Evolutionary conservation across 37 sponge, comb jelly and placozoan genomes (phyloP), one percentile per base, ranked within the genome.

Genomic region (Dysidea cf. avara): DNA sequence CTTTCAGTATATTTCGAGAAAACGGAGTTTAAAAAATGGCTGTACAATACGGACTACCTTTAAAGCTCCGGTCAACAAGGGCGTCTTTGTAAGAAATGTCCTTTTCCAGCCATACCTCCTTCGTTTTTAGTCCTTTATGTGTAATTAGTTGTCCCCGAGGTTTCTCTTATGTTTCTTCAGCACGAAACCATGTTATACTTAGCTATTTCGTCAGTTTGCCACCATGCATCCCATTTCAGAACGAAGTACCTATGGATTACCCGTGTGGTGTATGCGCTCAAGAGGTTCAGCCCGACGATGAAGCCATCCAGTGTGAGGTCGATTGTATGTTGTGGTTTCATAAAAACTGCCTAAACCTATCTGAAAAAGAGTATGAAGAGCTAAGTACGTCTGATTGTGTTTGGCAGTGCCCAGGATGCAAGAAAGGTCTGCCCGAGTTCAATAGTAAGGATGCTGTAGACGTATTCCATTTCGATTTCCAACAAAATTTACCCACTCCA

Each of bases 381-480:
- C 30, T 71, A 9, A 32, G 17, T 9, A 52, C 24, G 2, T 71
- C 72, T 9, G 58, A 71, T 30, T 61, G 3, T 58, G 14, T 12
- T 17, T 71, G 72, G 81, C 50, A 63, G 47, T 80, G 81, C 56
- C 37, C 62, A 33, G 12, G 22, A 20, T 71, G 81, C 32, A 25
- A 32, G 35, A 43, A 49, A 18, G 72, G 18, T 17, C 35, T 71
- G 0, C 72, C 59, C 1, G 36, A 28, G 2, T 71, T 64, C 21
- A 71, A 80, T 50, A 71, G 72, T 54, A 56, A 47, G 14, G 33
- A 61, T 51, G 65, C 65, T 31, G 31, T 70, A 11, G 72, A 71
- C 26, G 53, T 51, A 0, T 71, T 80, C 40, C 71, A 83, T 62
- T 85, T 85, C 53, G 85, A 85, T 50, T 85, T 85, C 39, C 85